A percentile compares a stretch with the other conserved stretches of the same genome.
These are phyloP conservation scores for Batillaria attramentaria DNA, from an alignment of 1,140 invertebrate genomes.

Conservation along the genomic window DNA sequence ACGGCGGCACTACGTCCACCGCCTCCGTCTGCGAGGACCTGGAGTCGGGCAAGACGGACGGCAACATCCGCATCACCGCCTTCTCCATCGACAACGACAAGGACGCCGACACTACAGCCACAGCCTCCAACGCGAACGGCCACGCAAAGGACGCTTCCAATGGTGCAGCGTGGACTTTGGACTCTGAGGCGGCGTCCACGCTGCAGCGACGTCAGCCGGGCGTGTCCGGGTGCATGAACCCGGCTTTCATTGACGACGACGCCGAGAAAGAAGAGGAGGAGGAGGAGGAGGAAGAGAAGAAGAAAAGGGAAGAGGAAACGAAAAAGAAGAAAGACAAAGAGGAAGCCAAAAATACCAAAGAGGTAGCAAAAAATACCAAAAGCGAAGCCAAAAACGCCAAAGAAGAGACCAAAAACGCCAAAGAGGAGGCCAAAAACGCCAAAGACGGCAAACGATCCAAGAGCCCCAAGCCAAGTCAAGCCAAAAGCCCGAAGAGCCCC, in stretches of 20 bases:
- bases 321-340: slow-evolving; percentile 25
- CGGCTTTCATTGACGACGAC: slow-evolving; percentile 37
- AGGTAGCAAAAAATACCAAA: not conserved
- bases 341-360: not conserved
- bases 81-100: slow-evolving; percentile 27
- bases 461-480: slow-evolving; percentile 3
- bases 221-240: slow-evolving; percentile 34
- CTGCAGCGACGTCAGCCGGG: slow-evolving; percentile 31
- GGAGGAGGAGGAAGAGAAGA: slow-evolving; percentile 24
- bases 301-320: not conserved
- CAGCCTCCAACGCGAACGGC: not conserved
- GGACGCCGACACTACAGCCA: not conserved
- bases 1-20: slow-evolving; percentile 15
- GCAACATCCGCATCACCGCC: slow-evolving; percentile 37
- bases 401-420: not conserved
- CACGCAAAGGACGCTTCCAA: not conserved
- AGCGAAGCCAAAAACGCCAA: slow-evolving; percentile 11
- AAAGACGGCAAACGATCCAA: not conserved
- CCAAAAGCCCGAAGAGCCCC: too few species aligned
- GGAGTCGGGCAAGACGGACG: slow-evolving; percentile 32
- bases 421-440: not conserved
- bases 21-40: slow-evolving; percentile 20
- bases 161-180: slow-evolving; percentile 21
- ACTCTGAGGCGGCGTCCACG: slow-evolving; percentile 27
- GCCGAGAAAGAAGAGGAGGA: not conserved